A percentile compares a stretch with the other conserved stretches of the same genome.
Conservation (phyloP, 2,888 invertebrate genomes). For the Hylaea fasciaria region DNA sequence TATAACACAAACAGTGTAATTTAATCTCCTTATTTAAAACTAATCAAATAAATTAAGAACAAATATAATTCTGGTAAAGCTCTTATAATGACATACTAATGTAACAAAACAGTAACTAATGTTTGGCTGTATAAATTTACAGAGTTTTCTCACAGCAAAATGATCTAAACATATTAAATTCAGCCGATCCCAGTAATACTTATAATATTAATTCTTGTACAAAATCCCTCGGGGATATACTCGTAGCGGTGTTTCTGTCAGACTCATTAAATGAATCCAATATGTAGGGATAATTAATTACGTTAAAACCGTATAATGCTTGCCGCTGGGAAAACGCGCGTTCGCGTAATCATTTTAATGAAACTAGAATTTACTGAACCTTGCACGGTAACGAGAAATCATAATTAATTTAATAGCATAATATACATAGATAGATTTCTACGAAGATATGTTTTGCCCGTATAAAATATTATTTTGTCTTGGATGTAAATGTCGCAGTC, state of each 20-base stretch:
- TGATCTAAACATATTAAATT: too few species aligned
- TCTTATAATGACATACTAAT: too few species aligned
- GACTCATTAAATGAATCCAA: conserved; percentile 13
- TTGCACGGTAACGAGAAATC: background rate
- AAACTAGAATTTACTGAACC: conserved; percentile 9
- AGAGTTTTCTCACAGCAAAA: too few species aligned
- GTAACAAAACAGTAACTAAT: too few species aligned
- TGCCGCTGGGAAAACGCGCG: conserved; percentile 13
- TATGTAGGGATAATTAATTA: conserved; percentile 18
- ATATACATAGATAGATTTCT: too few species aligned
- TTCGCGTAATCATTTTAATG: conserved; percentile 1
- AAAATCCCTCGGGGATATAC: conserved; percentile 8
- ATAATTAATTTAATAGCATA: background rate
- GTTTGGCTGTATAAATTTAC: too few species aligned
- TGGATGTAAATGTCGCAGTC: too few species aligned
- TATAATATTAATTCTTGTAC: background rate
- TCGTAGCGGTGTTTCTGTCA: background rate
- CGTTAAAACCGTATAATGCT: conserved; percentile 17
- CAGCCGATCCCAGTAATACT: too few species aligned
- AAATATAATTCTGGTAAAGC: too few species aligned
- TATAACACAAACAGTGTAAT: background rate
- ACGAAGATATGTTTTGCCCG: too few species aligned
- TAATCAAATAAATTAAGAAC: too few species aligned
- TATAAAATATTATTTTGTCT: too few species aligned
- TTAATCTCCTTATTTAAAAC: background rate